Conservation (phyloP, 2,888 invertebrate genomes). For the Palloptera scutellata region DNA sequence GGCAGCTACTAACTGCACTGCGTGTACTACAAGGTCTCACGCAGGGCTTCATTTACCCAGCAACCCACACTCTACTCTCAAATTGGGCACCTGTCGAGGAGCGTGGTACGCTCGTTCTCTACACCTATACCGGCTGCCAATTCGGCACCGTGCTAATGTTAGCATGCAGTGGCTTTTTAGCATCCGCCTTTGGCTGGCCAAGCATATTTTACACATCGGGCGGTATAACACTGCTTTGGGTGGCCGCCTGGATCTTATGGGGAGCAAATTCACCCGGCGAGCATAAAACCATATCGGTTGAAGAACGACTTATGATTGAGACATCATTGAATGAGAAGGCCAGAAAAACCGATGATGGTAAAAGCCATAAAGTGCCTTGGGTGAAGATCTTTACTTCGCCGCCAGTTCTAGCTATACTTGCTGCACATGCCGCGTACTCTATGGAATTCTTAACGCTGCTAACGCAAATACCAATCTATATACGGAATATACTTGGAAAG, state of each 20-base stretch:
- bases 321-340: constrained; percentile 66
- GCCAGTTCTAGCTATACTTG: constrained; percentile 78
- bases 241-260: constrained; percentile 69
- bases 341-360: constrained; percentile 46
- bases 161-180: constrained; percentile 75
- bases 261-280: constrained; percentile 73
- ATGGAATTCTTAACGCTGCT: constrained; percentile 87
- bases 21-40: constrained; percentile 74
- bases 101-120: constrained; percentile 71
- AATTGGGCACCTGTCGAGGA: constrained; percentile 76
- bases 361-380: constrained; percentile 74
- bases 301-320: constrained; percentile 74
- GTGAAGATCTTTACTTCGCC: constrained; percentile 74
- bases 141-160: constrained; percentile 81
- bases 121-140: constrained; percentile 76
- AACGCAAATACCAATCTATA: constrained; percentile 82
- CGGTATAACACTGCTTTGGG: constrained; percentile 70
- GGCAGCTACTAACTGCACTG: constrained; percentile 69
- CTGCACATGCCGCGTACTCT: constrained; percentile 76
- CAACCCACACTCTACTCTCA: constrained; percentile 72
- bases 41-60: constrained; percentile 74
- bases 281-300: constrained; percentile 69
- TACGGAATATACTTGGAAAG: constrained; percentile 75
- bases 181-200: constrained; percentile 77
- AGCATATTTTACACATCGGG: constrained; percentile 81